Conservation (phyloP, 1,140 invertebrate species). For the Heliconius melpomene region DNA sequence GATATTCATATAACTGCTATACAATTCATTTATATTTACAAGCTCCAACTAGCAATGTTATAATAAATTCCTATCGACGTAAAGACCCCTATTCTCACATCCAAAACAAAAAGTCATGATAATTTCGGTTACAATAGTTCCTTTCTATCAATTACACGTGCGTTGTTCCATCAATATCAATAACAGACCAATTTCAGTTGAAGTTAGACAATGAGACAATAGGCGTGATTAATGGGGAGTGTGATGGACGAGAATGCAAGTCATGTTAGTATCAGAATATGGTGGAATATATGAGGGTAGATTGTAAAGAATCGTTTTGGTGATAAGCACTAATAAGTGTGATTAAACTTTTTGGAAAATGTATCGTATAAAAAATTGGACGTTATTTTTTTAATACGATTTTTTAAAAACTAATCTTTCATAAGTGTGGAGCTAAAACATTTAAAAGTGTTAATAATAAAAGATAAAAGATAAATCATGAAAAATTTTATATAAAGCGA, state of each 20-base stretch:
- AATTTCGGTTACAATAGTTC: background rate
- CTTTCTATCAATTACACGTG: constrained; percentile 5
- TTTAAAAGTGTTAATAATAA: no score
- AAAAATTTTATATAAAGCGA: no score
- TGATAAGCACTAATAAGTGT: background rate
- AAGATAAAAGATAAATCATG: no score
- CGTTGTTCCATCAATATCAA: constrained; percentile 36
- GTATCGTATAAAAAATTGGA: no score
- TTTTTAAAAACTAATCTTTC: no score
- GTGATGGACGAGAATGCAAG: constrained; percentile 17
- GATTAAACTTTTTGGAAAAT: background rate
- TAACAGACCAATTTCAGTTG: constrained; percentile 27
- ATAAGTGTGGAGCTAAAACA: no score
- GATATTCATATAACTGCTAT: no score
- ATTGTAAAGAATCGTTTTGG: background rate
- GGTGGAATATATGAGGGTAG: background rate
- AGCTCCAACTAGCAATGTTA: no score
- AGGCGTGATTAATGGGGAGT: constrained; percentile 19
- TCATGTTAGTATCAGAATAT: background rate
- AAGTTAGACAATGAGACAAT: constrained; percentile 19
- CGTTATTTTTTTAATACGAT: no score
- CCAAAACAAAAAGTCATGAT: background rate
- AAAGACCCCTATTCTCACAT: no score
- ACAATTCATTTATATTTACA: no score
- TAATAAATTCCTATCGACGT: background rate